These are phyloP conservation scores for Agrotis segetum DNA, from an alignment of 2,888 invertebrate species.

Conservation along the genomic window DNA sequence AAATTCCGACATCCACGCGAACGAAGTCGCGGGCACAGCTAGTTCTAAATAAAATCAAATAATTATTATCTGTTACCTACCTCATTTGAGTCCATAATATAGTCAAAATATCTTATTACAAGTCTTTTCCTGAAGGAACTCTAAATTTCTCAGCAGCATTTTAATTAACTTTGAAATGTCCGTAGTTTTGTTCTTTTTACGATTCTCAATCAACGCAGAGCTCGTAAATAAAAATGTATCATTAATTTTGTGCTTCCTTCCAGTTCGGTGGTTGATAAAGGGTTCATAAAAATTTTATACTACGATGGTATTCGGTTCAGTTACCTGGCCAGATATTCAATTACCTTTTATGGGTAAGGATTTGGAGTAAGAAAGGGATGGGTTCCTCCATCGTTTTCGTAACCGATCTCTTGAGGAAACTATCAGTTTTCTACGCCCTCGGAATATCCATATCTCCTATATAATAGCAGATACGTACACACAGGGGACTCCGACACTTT, in stretches of 20 bases:
- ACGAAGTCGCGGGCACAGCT: too few species aligned
- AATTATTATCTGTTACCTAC: too few species aligned
- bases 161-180: slow-evolving; percentile 26
- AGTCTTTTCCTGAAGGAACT: too few species aligned
- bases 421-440: slow-evolving; percentile 26
- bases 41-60: too few species aligned
- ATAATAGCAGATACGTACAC: not conserved
- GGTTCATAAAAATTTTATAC: slow-evolving; percentile 15
- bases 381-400: slow-evolving; percentile 9
- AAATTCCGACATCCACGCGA: too few species aligned
- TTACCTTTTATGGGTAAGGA: not conserved
- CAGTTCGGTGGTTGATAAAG: slow-evolving; percentile 15
- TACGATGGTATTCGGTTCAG: slow-evolving; percentile 15
- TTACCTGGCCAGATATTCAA: slow-evolving; percentile 2
- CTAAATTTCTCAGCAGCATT: not conserved
- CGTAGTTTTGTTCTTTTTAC: slow-evolving; percentile 31
- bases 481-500: not conserved
- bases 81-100: too few species aligned
- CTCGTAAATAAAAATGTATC: slow-evolving; percentile 11
- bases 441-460: slow-evolving; percentile 5
- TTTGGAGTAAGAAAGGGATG: not conserved
- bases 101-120: too few species aligned
- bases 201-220: slow-evolving; percentile 31
- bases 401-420: slow-evolving; percentile 37
- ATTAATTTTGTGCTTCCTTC: slow-evolving; percentile 16